Base-by-base conservation (phyloP, 1,140 invertebrate species). In the Listronotus bonariensis region DNA sequence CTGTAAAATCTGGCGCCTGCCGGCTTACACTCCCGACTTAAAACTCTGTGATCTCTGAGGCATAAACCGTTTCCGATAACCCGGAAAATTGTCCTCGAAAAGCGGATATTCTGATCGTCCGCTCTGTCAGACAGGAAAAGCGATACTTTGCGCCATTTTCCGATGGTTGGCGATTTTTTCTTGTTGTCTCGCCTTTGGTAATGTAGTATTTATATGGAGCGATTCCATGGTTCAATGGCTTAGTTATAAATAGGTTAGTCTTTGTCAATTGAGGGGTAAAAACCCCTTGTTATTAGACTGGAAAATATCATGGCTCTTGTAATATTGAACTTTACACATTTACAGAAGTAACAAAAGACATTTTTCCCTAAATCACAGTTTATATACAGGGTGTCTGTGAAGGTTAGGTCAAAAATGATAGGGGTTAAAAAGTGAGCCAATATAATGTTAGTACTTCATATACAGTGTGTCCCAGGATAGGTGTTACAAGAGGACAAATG, bases 71-170 rank as follows among this genome's bases (percentile, higher is more conserved):
- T 20, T 18, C 46, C 20, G 46, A 49, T 49, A 49, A 49, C 46
- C 46, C 20, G 46, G 15, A 49, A 49, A 49, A 49, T 49, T 49
- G 20, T 49, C 46, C 15, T 15, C 15, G 15, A n/a, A 20, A 18
- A 6, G 17, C 11, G 34, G 34, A 36, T 36, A 36, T 36, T 36
- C 34, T 12, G 34, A 36, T 49, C 46, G 17, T 49, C 46, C 46
- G 46, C 46, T 49, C 46, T 49, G 46, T 49, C 46, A 31, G 46
- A 49, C 20, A 31, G 46, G 42, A 45, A 45, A 45, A 45, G 42
- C 42, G 42, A 45, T 45, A 45, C 42, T 45, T 45, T 45, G 42
- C 42, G 42, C 42, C 42, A 49, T 49, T 49, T 49, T 49, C 46
- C 46, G 17, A 31, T 20, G 20, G 17, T 18, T 49, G 17, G 42